Conservation (phyloP, 1,140 invertebrate genomes). For the Theocolax elegans region DNA sequence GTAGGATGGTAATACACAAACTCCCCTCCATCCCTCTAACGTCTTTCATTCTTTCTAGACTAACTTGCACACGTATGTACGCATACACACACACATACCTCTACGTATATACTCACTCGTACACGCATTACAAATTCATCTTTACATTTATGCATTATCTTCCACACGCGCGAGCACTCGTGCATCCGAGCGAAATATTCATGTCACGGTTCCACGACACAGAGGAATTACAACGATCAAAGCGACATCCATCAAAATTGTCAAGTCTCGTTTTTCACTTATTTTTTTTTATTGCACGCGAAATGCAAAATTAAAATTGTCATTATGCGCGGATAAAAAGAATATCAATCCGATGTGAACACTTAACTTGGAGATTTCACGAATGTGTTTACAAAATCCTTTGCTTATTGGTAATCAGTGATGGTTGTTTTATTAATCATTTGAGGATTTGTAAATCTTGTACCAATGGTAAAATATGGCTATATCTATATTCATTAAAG, state of each 20-base stretch:
- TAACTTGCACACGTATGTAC: too few species aligned
- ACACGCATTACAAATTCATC: slow-evolving; percentile 24
- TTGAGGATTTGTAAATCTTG: too few species aligned
- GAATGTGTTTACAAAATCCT: too few species aligned
- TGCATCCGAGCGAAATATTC: slow-evolving; percentile 3
- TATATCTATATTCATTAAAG: too few species aligned
- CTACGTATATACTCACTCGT: too few species aligned
- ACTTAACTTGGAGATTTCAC: too few species aligned
- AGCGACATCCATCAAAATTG: slow-evolving; percentile 30
- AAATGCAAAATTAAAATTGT: slow-evolving; percentile 5
- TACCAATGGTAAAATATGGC: too few species aligned
- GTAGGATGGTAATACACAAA: slow-evolving; percentile 4
- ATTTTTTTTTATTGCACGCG: neutral
- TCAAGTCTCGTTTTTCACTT: slow-evolving; percentile 4
- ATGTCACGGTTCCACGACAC: slow-evolving; percentile 16
- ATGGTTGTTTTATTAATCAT: too few species aligned
- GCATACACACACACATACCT: too few species aligned
- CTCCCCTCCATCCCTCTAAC: neutral
- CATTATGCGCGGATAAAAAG: too few species aligned
- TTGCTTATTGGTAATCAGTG: too few species aligned
- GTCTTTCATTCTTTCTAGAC: slow-evolving; percentile 14
- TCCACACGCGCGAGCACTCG: slow-evolving; percentile 5
- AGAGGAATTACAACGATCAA: slow-evolving; percentile 17
- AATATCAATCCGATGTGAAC: too few species aligned
- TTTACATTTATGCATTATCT: slow-evolving; percentile 30